These are phyloP conservation scores for Penelope pileata DNA, from an alignment of 2,113 vertebrate species.

Conservation along the genomic window DNA sequence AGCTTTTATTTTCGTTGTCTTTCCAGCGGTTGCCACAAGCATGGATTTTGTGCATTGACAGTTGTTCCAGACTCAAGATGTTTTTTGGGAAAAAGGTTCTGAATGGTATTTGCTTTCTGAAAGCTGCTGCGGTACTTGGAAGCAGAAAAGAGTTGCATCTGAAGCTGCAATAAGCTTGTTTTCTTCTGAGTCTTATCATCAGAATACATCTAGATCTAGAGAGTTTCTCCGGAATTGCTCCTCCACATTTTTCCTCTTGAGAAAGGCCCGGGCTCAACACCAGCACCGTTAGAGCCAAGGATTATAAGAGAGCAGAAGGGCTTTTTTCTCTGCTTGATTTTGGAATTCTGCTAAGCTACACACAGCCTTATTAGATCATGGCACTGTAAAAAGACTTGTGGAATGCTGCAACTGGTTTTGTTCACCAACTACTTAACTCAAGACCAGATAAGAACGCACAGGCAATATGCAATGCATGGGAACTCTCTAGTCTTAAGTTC, in stretches of 20 bases:
- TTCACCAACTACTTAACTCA: not conserved
- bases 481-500: not conserved
- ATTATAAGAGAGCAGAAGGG: not conserved
- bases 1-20: slow-evolving; percentile 46
- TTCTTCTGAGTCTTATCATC: not conserved
- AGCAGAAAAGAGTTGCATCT: not conserved
- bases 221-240: not conserved
- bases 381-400: not conserved
- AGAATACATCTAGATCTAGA: not conserved
- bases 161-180: slow-evolving; percentile 9
- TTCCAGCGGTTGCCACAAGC: not conserved
- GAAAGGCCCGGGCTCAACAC: slow-evolving; percentile 23
- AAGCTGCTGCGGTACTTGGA: not conserved
- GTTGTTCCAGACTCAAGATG: not conserved
- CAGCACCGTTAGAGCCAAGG: slow-evolving; percentile 25
- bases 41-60: not conserved
- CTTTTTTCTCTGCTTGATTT: not conserved
- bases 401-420: slow-evolving; percentile 23
- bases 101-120: not conserved
- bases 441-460: not conserved
- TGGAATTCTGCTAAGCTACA: not conserved
- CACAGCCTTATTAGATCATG: not conserved
- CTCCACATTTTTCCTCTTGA: not conserved
- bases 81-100: not conserved
- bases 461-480: not conserved